Conservation (phyloP, 2,113 vertebrate genomes). For the Aphelocoma coerulescens region DNA sequence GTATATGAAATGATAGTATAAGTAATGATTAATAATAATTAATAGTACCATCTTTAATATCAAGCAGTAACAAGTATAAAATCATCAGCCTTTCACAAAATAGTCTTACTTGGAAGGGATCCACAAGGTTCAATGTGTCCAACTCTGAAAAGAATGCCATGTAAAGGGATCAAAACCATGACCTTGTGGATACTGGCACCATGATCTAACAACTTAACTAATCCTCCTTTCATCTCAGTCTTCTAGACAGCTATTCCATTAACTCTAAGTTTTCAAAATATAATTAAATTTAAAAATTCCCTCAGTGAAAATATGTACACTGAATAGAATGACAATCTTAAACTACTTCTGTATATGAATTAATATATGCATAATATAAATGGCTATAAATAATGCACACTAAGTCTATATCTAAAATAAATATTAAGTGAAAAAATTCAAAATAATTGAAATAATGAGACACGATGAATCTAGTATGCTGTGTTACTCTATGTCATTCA, state of each 20-base stretch:
- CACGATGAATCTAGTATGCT: neutral
- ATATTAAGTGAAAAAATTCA: neutral
- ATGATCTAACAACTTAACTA: neutral
- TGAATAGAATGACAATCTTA: neutral
- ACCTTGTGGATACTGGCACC: neutral
- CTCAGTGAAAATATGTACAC: neutral
- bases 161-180: neutral
- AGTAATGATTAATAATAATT: conserved; percentile 29
- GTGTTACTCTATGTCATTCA: neutral
- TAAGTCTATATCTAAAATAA: neutral
- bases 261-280: neutral
- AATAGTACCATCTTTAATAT: conserved; percentile 18
- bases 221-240: neutral
- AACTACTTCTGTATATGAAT: neutral
- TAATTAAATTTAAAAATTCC: neutral
- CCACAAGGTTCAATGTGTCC: neutral
- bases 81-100: neutral
- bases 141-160: neutral
- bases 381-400: neutral
- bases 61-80: neutral
- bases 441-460: neutral
- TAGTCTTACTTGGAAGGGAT: neutral
- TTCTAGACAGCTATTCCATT: neutral
- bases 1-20: too few species aligned
- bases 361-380: neutral